Percentiles rank a stretch among this genome's conserved stretches.
Evolutionary conservation across 1,140 invertebrate genomes (phyloP).

Genomic region (Bilobella aurantiaca): DNA sequence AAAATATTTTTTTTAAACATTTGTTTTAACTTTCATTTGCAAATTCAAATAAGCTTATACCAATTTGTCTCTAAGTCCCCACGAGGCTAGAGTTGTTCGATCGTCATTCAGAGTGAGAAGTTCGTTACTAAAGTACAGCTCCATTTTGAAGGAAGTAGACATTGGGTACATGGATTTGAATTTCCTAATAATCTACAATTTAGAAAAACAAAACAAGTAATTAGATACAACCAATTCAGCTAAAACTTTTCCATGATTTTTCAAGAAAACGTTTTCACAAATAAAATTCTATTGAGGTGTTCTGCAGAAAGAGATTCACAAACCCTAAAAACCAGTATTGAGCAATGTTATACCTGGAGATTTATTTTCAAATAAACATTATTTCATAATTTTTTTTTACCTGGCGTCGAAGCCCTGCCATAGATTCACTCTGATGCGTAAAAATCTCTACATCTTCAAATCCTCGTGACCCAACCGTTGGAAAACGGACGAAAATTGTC

Average conservation of each 20-base stretch:
- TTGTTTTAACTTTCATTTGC: too few relatives aligned
- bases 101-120: conserved; percentile 75
- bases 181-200: conserved; percentile 32
- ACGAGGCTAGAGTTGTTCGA: conserved; percentile 74
- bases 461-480: conserved; percentile 68
- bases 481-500: conserved; percentile 73
- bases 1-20: conserved; percentile 14
- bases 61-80: conserved; percentile 82
- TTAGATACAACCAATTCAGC: too few relatives aligned
- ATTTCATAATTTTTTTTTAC: too few relatives aligned
- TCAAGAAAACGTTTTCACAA: too few relatives aligned
- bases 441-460: conserved; percentile 85
- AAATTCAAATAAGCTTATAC: conserved; percentile 43
- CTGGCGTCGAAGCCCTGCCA: conserved; percentile 65
- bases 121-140: conserved; percentile 82
- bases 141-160: conserved; percentile 56
- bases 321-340: too few relatives aligned
- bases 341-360: too few relatives aligned
- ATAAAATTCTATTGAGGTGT: too few relatives aligned
- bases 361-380: too few relatives aligned
- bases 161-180: conserved; percentile 26
- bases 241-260: too few relatives aligned
- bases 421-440: conserved; percentile 88
- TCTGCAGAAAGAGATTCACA: too few relatives aligned
- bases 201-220: too few relatives aligned